These are phyloP conservation scores for Heteromurus nitidus DNA, from an alignment of 2,888 invertebrate species.

Conservation along the genomic window DNA sequence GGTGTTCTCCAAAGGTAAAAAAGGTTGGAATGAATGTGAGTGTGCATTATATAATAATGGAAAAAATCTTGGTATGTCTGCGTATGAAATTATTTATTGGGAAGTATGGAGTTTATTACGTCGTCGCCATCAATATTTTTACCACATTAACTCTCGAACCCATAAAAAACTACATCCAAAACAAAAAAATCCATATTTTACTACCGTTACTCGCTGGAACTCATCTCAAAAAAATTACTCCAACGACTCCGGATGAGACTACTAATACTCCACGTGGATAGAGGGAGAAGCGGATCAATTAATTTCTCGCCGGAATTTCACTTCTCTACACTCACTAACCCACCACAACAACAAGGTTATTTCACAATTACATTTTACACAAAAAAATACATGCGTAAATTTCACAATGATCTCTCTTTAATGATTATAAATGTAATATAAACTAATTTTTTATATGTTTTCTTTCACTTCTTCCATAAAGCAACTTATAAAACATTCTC, in stretches of 20 bases:
- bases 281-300: slow-evolving; percentile 63
- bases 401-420: slow-evolving; percentile 27
- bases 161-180: slow-evolving; percentile 6
- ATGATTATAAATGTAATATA: slow-evolving; percentile 12
- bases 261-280: slow-evolving; percentile 40
- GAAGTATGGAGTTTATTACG: slow-evolving; percentile 44
- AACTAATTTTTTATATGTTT: background rate
- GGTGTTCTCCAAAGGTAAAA: slow-evolving; percentile 7
- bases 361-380: slow-evolving; percentile 64
- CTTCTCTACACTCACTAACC: slow-evolving; percentile 71
- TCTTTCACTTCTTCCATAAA: slow-evolving; percentile 25
- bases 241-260: slow-evolving; percentile 46
- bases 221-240: slow-evolving; percentile 29
- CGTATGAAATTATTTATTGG: slow-evolving; percentile 14
- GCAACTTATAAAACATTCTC: slow-evolving; percentile 7
- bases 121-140: slow-evolving; percentile 11
- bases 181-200: slow-evolving; percentile 45
- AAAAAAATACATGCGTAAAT: slow-evolving; percentile 35
- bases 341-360: slow-evolving; percentile 64
- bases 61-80: too few relatives aligned
- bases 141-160: background rate
- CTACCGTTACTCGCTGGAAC: slow-evolving; percentile 40
- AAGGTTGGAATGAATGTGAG: slow-evolving; percentile 61
- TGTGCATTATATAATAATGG: slow-evolving; percentile 52
- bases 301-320: slow-evolving; percentile 68